These are phyloP conservation scores for Hypomecis punctinalis DNA, from an alignment of 2,888 invertebrate genomes.

Conservation along the genomic window DNA sequence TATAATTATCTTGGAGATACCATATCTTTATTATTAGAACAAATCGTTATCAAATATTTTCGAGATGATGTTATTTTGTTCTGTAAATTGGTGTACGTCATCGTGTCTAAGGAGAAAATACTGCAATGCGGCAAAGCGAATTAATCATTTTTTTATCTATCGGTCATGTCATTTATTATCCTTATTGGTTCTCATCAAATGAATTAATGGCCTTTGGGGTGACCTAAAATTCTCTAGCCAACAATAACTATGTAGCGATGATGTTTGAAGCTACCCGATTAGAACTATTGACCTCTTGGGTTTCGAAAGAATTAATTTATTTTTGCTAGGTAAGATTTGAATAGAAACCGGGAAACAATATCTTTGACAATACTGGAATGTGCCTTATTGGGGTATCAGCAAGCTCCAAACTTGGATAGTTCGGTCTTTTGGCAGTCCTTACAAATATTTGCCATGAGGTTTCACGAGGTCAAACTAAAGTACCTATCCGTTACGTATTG, in stretches of 20 bases:
- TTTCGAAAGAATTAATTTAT: too few species aligned
- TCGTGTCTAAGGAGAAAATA: conserved; percentile 5
- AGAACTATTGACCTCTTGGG: too few species aligned
- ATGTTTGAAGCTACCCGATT: too few species aligned
- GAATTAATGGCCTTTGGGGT: neutral
- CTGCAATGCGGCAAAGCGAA: conserved; percentile 18
- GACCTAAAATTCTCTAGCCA: neutral
- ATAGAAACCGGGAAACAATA: too few species aligned
- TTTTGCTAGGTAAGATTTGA: too few species aligned
- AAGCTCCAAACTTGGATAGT: too few species aligned
- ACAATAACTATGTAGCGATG: neutral
- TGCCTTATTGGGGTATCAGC: too few species aligned
- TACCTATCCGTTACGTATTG: too few species aligned
- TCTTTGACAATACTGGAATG: too few species aligned
- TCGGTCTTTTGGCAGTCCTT: too few species aligned
- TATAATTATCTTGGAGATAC: conserved; percentile 17
- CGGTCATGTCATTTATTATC: neutral
- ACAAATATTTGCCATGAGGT: too few species aligned
- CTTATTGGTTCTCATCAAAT: conserved; percentile 6
- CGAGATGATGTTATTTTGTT: conserved; percentile 5
- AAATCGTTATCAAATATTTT: conserved; percentile 12
- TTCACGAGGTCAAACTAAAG: too few species aligned
- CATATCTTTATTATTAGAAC: conserved; percentile 20
- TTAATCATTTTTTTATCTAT: conserved; percentile 12
- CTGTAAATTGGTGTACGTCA: conserved; percentile 7